Evolutionary conservation across 92 coral and sea anemone species (phyloP).

Genomic region (Epizoanthus scotinus): DNA sequence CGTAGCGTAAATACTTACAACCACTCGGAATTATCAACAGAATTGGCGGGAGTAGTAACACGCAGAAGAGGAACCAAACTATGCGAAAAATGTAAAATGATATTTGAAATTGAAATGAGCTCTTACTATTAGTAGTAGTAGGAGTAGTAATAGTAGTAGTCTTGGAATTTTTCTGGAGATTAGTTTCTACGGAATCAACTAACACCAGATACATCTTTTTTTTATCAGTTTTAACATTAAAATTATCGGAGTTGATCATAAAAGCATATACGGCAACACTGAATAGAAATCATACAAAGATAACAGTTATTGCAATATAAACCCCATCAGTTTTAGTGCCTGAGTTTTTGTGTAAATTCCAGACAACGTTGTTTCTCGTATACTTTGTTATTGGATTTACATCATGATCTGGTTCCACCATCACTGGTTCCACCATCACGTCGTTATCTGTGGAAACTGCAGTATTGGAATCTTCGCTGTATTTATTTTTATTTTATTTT

Average conservation of each 20-base stretch:
- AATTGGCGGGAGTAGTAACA: background rate
- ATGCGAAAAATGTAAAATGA: background rate
- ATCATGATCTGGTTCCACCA: constrained; percentile 1
- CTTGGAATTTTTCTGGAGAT: too few species aligned
- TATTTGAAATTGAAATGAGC: background rate
- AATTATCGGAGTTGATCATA: background rate
- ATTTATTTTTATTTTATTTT: too few species aligned
- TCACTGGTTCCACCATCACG: background rate
- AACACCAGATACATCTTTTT: too few species aligned
- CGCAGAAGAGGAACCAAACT: background rate
- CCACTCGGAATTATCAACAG: background rate
- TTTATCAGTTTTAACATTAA: too few species aligned
- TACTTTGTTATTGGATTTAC: background rate
- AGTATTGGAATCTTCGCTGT: too few species aligned
- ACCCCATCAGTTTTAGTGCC: background rate
- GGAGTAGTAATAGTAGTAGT: too few species aligned
- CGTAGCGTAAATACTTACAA: background rate
- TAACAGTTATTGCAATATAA: background rate
- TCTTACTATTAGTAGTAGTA: background rate
- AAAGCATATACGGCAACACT: background rate
- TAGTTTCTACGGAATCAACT: too few species aligned
- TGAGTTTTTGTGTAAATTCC: background rate
- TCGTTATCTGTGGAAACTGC: background rate
- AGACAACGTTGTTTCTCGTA: background rate
- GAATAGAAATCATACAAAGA: background rate